Evolutionary conservation across 1,140 invertebrate species (phyloP), one percentile per base, ranked within the genome.

Genomic region (Carcinoscorpius rotundicauda): DNA sequence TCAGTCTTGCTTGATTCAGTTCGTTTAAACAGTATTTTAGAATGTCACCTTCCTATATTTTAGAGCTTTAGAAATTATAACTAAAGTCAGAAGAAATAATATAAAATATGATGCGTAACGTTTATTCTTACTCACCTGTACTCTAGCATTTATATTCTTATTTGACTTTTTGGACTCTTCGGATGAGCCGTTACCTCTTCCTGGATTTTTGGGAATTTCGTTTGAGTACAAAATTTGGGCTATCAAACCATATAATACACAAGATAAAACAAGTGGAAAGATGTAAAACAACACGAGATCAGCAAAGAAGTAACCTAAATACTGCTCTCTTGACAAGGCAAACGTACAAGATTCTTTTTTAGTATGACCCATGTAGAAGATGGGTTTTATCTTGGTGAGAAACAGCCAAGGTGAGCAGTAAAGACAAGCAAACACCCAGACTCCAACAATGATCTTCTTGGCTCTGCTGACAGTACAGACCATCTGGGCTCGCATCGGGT

Each of bases 221-320:
- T 74, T 75, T 5, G 71, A 74, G 72, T 78, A 79, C 6, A 84
- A 74, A 52, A 82, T 80, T 49, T 79, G 69, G 9, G 79, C 82
- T 63, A 84, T 84, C 60, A 82, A 76, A 4, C 72, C 75, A 73
- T 84, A 84, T 6, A 84, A 76, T 4, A 83, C 73, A 64, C 80
- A 74, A 69, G 79, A 79, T 5, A 83, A 71, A 4, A 82, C 63
- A 9, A 85, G 75, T 3, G 83, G 83, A n/a, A 83, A 72, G n/a
- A 83, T 73, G 73, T 85, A 85, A 72, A 85, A 84, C 56, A 83
- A 72, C 29, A 84, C 74, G 4, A 85, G 71, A 73, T 85, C 83
- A 5, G 80, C 75, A 73, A 84, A 80, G 73, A 78, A 85, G 67
- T 80, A 81, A 5, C 74, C 75, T 51, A 80, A 67, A 70, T 85